Evolutionary conservation across 2,888 invertebrate genomes (phyloP), one percentile per base, ranked within the genome.

Genomic region (Himalopsyche tibetana): DNA sequence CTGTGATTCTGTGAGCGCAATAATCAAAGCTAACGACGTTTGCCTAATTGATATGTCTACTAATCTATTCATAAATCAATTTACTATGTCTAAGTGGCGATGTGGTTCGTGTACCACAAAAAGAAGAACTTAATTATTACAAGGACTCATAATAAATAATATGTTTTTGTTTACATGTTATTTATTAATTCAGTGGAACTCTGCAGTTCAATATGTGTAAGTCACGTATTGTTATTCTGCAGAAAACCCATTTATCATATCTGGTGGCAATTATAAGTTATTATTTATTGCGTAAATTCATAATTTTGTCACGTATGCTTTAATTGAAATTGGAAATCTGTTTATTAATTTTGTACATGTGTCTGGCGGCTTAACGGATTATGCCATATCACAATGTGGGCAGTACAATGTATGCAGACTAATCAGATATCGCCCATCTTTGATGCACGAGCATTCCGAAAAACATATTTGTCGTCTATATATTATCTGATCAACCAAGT

Each of bases 291-390:
- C 8, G 63, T 11, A 28, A 63, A 63, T 63, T 19, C 63, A 63
- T 63, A 63, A 63, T 63, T 63, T 63, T 63, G 63, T 63, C 63
- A 63, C 63, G 63, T 63, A 63, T 19, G 19, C 19, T 56, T 63
- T 63, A 63, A 19, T 63, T 63, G 63, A 63, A 63, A 63, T 63
- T 28, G 63, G 63, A 2, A 19, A 63, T 63, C 63, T 63, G 51
- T 51, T 51, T 51, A 51, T 51, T 51, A 51, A 51, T 51, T 51
- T 51, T 51, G 15, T 51, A 51, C 19, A 63, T 63, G 63, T 63
- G 63, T 63, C 63, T 6, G 19, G 19, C n/a, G 63, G 63, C 63
- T 19, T 63, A 63, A 63, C 19, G 28, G 63, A 63, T 63, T 63
- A 63, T 19, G 3, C 19, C 63, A 63, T 63, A 63, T 63, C 19